phyloP scores from a whole-genome alignment of 2,797 vertebrate genomes.

The Microctenopoma lineatum region DNA sequence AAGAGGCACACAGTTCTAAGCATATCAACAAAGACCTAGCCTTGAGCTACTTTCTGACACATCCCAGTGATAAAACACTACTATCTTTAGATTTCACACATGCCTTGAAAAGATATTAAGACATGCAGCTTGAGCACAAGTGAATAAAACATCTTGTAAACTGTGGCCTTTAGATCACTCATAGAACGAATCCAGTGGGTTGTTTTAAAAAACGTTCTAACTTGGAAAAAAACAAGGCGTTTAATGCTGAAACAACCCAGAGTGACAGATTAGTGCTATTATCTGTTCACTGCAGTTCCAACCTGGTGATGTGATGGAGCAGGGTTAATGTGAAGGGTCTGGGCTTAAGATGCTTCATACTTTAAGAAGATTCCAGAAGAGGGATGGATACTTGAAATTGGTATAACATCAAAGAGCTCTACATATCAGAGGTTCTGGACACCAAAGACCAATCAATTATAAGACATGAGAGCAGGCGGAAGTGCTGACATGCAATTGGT shows the following conservation, averaged over 20 bases:
- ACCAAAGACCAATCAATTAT: slow-evolving; percentile 25
- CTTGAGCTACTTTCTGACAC: slow-evolving; percentile 38
- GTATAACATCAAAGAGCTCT: slow-evolving; percentile 38
- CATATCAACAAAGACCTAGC: slow-evolving; percentile 32
- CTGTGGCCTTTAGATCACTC: neutral
- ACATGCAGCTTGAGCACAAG: slow-evolving; percentile 2
- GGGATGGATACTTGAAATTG: slow-evolving; percentile 17
- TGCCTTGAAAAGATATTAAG: neutral
- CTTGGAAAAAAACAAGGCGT: slow-evolving; percentile 5
- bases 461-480: slow-evolving; percentile 8
- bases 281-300: neutral
- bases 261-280: neutral
- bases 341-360: neutral
- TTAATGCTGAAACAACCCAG: slow-evolving; percentile 2
- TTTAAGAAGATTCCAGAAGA: slow-evolving; percentile 16
- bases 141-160: slow-evolving; percentile 14
- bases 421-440: slow-evolving; percentile 13
- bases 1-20: slow-evolving; percentile 24
- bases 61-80: slow-evolving; percentile 26
- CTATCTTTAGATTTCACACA: slow-evolving; percentile 6
- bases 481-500: slow-evolving; percentile 8
- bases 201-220: slow-evolving; percentile 17
- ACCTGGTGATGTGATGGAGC: neutral
- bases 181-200: neutral
- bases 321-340: slow-evolving; percentile 4